Conservation (phyloP, 2,888 invertebrate species). For the Limnephilus auricula region DNA sequence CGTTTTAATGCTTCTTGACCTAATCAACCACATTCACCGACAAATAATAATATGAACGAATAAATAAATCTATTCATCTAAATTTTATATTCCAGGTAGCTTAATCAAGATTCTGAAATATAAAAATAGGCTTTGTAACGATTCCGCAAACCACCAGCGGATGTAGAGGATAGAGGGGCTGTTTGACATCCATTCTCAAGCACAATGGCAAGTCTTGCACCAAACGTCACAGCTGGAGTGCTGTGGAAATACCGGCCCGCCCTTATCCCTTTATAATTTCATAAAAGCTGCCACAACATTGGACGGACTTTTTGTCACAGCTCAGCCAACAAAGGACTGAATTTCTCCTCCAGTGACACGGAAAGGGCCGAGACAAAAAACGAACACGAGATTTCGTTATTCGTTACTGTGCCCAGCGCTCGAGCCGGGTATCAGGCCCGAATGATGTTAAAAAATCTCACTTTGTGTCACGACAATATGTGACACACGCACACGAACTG, state of each 20-base stretch:
- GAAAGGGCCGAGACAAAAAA: slow-evolving; percentile 56
- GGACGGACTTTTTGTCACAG: slow-evolving; percentile 56
- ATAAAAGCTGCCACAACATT: slow-evolving; percentile 64
- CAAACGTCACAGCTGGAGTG: slow-evolving; percentile 60
- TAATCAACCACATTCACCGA: background rate
- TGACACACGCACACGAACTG: background rate
- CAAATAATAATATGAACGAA: background rate
- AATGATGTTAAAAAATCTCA: background rate
- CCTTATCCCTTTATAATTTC: slow-evolving; percentile 60
- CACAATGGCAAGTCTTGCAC: slow-evolving; percentile 53
- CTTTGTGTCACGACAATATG: background rate
- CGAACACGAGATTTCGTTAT: slow-evolving; percentile 11
- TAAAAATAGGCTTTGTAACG: background rate
- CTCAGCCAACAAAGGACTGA: slow-evolving; percentile 54
- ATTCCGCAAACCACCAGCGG: background rate
- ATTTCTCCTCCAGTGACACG: slow-evolving; percentile 43
- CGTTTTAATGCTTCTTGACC: background rate
- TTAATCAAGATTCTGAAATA: background rate
- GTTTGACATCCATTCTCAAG: slow-evolving; percentile 58
- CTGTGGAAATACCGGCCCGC: slow-evolving; percentile 57
- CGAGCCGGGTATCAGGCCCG: background rate
- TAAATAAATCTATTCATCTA: background rate
- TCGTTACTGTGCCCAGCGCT: slow-evolving; percentile 44
- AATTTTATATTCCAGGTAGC: background rate
- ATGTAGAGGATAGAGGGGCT: background rate